phyloP scores from a whole-genome alignment of 1,140 invertebrate species.

The Probaryconus sp. region DNA sequence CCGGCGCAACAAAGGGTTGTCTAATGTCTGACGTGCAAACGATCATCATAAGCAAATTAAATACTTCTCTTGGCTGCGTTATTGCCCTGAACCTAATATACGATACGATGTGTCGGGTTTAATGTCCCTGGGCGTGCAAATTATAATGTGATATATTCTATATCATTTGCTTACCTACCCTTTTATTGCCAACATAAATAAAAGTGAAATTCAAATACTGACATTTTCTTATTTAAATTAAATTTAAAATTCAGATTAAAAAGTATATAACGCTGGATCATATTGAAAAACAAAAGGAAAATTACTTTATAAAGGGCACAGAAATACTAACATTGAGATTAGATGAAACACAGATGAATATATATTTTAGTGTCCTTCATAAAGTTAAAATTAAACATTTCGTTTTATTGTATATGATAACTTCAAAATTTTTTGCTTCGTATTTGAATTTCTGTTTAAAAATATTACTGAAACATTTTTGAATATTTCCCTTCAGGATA shows the following conservation, averaged over 20 bases:
- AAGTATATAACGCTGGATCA: no score
- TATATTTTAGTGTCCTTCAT: no score
- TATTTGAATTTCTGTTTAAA: no score
- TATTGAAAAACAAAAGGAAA: no score
- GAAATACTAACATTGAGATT: no score
- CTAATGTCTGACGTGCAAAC: constrained; percentile 53
- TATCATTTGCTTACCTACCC: constrained; percentile 18
- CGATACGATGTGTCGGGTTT: constrained; percentile 39
- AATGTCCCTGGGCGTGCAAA: constrained; percentile 40
- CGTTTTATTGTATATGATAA: no score
- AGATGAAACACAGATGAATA: no score
- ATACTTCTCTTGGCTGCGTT: constrained; percentile 34
- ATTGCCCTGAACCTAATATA: constrained; percentile 46
- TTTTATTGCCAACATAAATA: constrained; percentile 12
- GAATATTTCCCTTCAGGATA: neutral
- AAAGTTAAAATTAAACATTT: no score
- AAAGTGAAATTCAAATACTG: neutral
- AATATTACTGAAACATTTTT: neutral
- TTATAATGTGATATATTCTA: constrained; percentile 45
- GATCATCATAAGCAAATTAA: constrained; percentile 59
- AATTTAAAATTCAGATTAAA: no score
- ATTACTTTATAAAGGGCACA: no score
- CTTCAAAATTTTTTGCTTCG: no score
- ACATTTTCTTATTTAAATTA: no score
- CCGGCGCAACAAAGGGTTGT: constrained; percentile 51